Percentiles rank a stretch among this genome's conserved stretches.
Evolutionary conservation across 1,140 invertebrate species (phyloP).

Genomic region (Berghia stephanieae): DNA sequence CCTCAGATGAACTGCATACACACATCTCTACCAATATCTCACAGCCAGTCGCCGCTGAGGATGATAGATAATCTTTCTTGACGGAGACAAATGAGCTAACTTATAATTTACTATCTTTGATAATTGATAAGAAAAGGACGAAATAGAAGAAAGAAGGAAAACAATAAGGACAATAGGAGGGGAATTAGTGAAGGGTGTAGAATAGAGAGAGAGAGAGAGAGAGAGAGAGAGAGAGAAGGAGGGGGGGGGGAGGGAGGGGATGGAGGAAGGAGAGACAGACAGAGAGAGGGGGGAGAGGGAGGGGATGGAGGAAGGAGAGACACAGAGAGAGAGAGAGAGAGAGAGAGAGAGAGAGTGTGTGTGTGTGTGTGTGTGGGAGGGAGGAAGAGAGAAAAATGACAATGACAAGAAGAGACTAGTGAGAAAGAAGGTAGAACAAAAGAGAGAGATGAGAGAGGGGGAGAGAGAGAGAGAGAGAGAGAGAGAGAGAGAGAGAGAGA

Average conservation of each 20-base stretch:
- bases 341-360: neutral
- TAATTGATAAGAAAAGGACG: neutral
- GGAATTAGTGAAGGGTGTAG: neutral
- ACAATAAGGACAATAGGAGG: no score
- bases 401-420: neutral
- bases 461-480: neutral
- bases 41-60: no score
- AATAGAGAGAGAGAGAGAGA: slow-evolving; percentile 15
- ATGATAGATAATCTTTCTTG: no score
- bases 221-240: slow-evolving; percentile 2
- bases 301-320: neutral
- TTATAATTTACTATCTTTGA: no score
- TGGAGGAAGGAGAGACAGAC: slow-evolving; percentile 2
- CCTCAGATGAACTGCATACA: no score
- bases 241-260: neutral
- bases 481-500: slow-evolving; percentile 25
- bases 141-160: neutral
- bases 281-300: slow-evolving; percentile 4
- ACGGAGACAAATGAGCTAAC: no score
- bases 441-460: slow-evolving; percentile 11
- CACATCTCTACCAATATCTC: no score
- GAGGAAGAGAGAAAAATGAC: slow-evolving; percentile 11
- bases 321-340: neutral
- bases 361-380: neutral
- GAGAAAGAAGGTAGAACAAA: neutral